A percentile compares a stretch with the other conserved stretches of the same genome.
Evolutionary conservation across 2,888 invertebrate species (phyloP).

Genomic region (Phania funesta): DNA sequence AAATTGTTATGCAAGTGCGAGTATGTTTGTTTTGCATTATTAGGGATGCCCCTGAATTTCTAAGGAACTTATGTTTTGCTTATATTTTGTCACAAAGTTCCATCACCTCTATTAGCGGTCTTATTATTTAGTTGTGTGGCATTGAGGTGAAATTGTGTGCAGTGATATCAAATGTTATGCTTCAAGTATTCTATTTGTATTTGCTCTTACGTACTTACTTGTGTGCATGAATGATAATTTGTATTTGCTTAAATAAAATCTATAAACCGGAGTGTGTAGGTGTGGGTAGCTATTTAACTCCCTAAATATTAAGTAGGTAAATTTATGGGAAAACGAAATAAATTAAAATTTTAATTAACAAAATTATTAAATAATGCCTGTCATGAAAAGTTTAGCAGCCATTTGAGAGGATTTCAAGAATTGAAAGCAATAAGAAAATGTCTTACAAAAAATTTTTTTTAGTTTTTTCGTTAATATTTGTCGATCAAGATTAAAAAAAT

Average conservation of each 20-base stretch:
- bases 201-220: constrained; percentile 23
- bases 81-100: not conserved
- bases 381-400: no score
- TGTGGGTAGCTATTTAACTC: no score
- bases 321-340: constrained; percentile 40
- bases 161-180: constrained; percentile 59
- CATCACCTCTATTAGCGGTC: not conserved
- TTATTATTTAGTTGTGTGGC: constrained; percentile 11
- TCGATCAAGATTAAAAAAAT: no score
- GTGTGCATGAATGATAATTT: not conserved
- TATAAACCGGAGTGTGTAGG: not conserved
- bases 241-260: not conserved
- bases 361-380: constrained; percentile 21
- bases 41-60: not conserved
- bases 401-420: no score
- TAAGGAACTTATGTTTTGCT: not conserved
- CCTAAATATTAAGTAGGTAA: constrained; percentile 10
- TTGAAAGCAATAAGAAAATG: no score
- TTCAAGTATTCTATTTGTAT: constrained; percentile 59
- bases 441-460: no score
- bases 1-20: constrained; percentile 1
- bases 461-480: no score
- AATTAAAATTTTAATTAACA: constrained; percentile 31
- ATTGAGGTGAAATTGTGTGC: constrained; percentile 60
- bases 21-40: not conserved